Percentiles rank a stretch among this genome's conserved stretches.
Conservation (phyloP, 2,113 vertebrate species). For the Malurus alboscapulatus region DNA sequence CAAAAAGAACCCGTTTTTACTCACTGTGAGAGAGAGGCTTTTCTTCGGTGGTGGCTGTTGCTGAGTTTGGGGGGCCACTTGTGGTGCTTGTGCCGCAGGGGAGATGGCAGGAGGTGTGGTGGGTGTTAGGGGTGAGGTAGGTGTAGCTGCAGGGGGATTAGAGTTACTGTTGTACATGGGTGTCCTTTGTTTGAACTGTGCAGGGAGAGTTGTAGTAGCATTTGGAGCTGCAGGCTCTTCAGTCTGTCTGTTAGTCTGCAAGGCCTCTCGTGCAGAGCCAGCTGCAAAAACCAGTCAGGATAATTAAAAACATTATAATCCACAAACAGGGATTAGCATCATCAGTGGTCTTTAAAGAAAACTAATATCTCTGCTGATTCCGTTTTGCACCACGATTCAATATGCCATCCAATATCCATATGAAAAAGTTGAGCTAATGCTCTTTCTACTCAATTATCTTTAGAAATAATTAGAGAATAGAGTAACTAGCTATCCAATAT, state of each 20-base stretch:
- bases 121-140: slow-evolving; percentile 86
- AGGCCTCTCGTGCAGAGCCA: slow-evolving; percentile 82
- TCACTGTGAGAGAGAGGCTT: slow-evolving; percentile 91
- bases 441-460: background rate
- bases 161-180: slow-evolving; percentile 93
- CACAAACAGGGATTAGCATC: background rate
- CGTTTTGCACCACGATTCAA: background rate
- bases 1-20: background rate
- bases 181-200: slow-evolving; percentile 93
- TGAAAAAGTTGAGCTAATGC: background rate
- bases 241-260: slow-evolving; percentile 84
- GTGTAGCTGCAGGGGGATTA: slow-evolving; percentile 76
- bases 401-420: background rate
- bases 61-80: slow-evolving; percentile 81
- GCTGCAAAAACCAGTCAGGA: slow-evolving; percentile 64
- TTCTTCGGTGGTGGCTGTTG: slow-evolving; percentile 85
- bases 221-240: slow-evolving; percentile 83
- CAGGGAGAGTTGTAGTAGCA: slow-evolving; percentile 75
- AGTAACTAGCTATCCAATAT: background rate
- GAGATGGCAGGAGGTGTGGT: slow-evolving; percentile 81
- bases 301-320: background rate
- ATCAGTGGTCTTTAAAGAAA: background rate
- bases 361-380: background rate
- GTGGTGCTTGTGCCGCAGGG: slow-evolving; percentile 79
- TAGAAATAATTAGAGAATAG: background rate